These are phyloP conservation scores for chimpanzee (Pan troglodytes) DNA, from an alignment of 2,113 vertebrate species.

Conservation along the genomic window NHGRI_mPanTro3-v2.1_pri NC_072398.2:32503501-32504000, in stretches of 20 bases:
- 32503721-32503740: not conserved
- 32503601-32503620: not conserved
- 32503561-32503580: not conserved
- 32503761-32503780: not conserved
- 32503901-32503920: not conserved
- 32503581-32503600: not conserved
- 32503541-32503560: not conserved
- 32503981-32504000: not conserved
- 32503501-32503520: not conserved
- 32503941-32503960: not conserved
- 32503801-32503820: not conserved
- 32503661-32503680: not conserved
- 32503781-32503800: not conserved
- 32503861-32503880: constrained; percentile 6
- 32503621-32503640: not conserved
- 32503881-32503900: not conserved
- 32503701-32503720: not conserved
- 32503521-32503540: not conserved
- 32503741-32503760: not conserved
- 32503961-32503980: not conserved
- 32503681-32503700: not conserved
- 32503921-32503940: not conserved
- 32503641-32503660: not conserved
- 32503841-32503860: not conserved
- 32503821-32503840: not conserved